phyloP scores from a whole-genome alignment of 2,888 invertebrate genomes.

The Metallyticus violacea region DNA sequence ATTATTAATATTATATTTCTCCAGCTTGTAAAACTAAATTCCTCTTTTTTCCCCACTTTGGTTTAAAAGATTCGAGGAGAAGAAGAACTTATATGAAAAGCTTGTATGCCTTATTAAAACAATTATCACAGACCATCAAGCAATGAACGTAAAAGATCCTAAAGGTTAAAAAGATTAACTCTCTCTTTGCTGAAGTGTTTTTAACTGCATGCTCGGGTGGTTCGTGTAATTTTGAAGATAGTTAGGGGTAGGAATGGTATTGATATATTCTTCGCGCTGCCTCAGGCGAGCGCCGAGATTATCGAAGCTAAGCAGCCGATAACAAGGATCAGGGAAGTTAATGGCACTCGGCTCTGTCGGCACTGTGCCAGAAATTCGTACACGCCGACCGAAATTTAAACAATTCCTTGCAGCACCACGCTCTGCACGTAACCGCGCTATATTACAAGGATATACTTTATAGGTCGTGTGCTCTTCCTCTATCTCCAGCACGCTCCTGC shows the following conservation, averaged over 20 bases:
- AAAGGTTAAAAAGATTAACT: no score
- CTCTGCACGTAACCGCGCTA: not conserved
- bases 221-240: not conserved
- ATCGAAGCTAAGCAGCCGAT: not conserved
- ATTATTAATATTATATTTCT: no score
- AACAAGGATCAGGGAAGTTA: not conserved
- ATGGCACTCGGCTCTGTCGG: not conserved
- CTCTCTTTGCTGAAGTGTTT: no score
- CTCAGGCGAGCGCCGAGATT: not conserved
- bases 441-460: not conserved
- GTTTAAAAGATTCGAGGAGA: no score
- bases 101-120: no score
- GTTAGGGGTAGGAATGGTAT: not conserved
- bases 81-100: no score
- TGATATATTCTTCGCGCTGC: not conserved
- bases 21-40: no score
- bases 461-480: not conserved
- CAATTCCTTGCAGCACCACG: not conserved
- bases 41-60: no score
- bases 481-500: not conserved
- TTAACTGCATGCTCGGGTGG: not conserved
- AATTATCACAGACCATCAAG: no score
- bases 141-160: no score
- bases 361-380: not conserved
- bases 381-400: not conserved